Evolutionary conservation across 2,113 vertebrate genomes (phyloP), one percentile per base, ranked within the genome.

Genomic region (Clarias magur): DNA sequence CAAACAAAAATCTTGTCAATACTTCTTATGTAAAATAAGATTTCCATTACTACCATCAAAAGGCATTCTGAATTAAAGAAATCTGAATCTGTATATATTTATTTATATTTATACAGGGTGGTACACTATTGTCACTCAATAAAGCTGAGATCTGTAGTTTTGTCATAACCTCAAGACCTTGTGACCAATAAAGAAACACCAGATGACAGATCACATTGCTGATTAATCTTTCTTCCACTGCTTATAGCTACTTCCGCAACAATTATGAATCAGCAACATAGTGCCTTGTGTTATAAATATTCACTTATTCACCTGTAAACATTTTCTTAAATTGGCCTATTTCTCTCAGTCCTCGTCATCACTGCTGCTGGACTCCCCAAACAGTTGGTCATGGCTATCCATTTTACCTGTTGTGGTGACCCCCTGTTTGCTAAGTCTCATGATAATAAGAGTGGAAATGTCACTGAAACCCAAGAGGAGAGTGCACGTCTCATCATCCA

Each of bases 351-450:
- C 88, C 83, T 94, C 91, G 30, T 88, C 93, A 80, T 94, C 93
- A 27, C 92, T 95, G 90, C 93, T 94, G 85, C 93, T 80, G 0
- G 91, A 92, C 88, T 95, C 93, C 80, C 88, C 90, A 81, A 94
- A 94, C 62, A 93, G 88, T 79, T 93, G 83, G 5, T 63, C 67
- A 60, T 88, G 91, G n/a, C 1, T 0, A 48, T 73, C 80, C 63
- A 76, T 83, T 83, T 4, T 73, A 13, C 62, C 5, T 56, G 76
- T 62, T 25, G 62, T 80, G 81, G 60, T 19, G 30, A 85, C 90
- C 54, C 86, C 78, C 53, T 88, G 80, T 65, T 89, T 85, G 82
- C 88, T 57, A 25, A 91, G 67, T 70, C 63, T 90, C 82, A 93
- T 91, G 4, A 57, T 86, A 86, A 94, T 83, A 53, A 95, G 93